Percentiles rank a stretch among this genome's conserved stretches.
Evolutionary conservation across 1,140 invertebrate species (phyloP).

Genomic region (Bursaphelenchus mucronatus): DNA sequence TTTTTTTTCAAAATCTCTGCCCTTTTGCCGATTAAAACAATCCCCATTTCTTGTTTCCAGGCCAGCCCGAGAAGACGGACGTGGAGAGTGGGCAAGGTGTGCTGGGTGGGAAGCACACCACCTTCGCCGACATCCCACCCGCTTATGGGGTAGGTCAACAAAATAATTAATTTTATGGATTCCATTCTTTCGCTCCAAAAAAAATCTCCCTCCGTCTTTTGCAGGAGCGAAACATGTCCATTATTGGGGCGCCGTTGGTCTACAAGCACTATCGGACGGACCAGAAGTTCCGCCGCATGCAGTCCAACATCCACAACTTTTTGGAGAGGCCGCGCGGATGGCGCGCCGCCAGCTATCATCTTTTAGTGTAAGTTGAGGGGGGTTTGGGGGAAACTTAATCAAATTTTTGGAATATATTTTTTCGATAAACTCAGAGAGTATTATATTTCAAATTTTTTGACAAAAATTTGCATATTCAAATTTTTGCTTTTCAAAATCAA

Average conservation of each 20-base stretch:
- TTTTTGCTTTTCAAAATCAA: no score
- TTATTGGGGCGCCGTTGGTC: slow-evolving; percentile 9
- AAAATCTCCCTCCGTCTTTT: neutral
- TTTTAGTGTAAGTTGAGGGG: slow-evolving; percentile 51
- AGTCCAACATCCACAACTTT: slow-evolving; percentile 21
- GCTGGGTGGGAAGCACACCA: no score
- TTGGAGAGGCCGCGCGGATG: slow-evolving; percentile 13
- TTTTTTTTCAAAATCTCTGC: no score
- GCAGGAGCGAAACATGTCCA: slow-evolving; percentile 2
- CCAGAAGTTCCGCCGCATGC: slow-evolving; percentile 18
- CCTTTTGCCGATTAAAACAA: no score
- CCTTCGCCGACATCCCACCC: neutral
- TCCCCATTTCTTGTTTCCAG: neutral
- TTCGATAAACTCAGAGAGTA: no score
- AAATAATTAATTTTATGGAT: slow-evolving; percentile 13
- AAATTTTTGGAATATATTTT: neutral
- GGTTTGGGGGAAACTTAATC: slow-evolving; percentile 47
- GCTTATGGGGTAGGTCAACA: neutral
- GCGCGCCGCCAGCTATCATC: slow-evolving; percentile 15
- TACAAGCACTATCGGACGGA: slow-evolving; percentile 22
- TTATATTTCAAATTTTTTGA: no score
- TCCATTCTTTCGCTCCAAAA: neutral
- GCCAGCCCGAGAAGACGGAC: neutral
- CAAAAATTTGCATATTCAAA: no score
- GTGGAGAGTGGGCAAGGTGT: no score